phyloP scores from a whole-genome alignment of 2,888 invertebrate genomes.

The Tenodera sinensis region DNA sequence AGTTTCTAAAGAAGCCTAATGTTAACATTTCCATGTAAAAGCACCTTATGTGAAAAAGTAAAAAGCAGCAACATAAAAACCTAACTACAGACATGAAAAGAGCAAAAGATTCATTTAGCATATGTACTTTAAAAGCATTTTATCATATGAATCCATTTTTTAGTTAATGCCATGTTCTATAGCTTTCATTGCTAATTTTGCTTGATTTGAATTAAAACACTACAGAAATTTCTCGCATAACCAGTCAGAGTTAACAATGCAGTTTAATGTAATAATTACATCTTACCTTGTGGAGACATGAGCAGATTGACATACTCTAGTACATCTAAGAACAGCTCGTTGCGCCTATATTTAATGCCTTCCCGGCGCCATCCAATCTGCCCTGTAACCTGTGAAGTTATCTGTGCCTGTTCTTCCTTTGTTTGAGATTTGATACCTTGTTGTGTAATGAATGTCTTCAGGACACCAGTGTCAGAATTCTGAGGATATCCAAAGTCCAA shows the following conservation, averaged over 20 bases:
- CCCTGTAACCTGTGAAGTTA: slow-evolving; percentile 96
- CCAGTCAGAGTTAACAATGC: background rate
- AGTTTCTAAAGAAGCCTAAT: too few relatives aligned
- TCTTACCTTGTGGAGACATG: slow-evolving; percentile 95
- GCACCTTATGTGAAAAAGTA: too few relatives aligned
- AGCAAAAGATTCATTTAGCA: too few relatives aligned
- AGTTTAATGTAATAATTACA: background rate
- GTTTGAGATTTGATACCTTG: slow-evolving; percentile 98
- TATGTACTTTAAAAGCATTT: too few relatives aligned
- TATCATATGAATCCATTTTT: too few relatives aligned
- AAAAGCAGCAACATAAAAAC: too few relatives aligned
- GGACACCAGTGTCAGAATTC: slow-evolving; percentile 97
- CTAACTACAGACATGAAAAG: too few relatives aligned
- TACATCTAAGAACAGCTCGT: slow-evolving; percentile 97
- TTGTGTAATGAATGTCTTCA: slow-evolving; percentile 99
- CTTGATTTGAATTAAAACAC: too few relatives aligned
- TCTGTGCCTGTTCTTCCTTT: slow-evolving; percentile 99
- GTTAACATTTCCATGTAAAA: too few relatives aligned
- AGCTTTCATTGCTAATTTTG: too few relatives aligned
- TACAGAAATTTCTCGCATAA: too few relatives aligned
- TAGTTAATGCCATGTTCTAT: too few relatives aligned
- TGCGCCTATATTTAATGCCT: slow-evolving; percentile 97
- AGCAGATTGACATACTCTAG: slow-evolving; percentile 97
- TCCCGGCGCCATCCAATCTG: slow-evolving; percentile 99
- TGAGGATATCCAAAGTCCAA: slow-evolving; percentile 99